These are phyloP conservation scores for Botrylloides violaceus DNA, from an alignment of 23 tunicate species.

Conservation along the genomic window DNA sequence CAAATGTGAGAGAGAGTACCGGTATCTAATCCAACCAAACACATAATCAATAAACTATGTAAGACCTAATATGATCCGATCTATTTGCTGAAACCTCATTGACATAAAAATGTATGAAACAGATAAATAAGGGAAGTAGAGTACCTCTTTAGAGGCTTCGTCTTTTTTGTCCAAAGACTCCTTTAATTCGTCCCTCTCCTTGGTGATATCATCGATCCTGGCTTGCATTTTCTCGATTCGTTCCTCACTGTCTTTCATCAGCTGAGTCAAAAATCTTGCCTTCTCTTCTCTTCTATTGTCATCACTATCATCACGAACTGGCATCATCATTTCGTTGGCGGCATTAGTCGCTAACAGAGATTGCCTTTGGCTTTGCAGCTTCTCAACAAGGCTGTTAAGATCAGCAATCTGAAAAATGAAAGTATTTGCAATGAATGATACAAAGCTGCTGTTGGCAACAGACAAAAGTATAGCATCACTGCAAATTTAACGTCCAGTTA, in stretches of 20 bases:
- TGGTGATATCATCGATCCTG: background rate
- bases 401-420: conserved; percentile 24
- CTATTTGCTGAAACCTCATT: no score
- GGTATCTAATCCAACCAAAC: no score
- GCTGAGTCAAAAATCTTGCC: background rate
- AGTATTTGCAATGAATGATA: no score
- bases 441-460: no score
- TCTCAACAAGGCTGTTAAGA: conserved; percentile 4
- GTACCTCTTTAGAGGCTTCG: background rate
- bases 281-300: background rate
- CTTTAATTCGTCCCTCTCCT: background rate
- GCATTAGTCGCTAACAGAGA: background rate
- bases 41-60: no score
- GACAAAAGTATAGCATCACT: no score
- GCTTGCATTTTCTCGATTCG: background rate
- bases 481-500: no score
- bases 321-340: background rate
- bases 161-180: background rate
- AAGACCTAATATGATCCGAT: no score
- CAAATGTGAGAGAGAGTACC: no score
- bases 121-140: no score
- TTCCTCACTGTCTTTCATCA: background rate
- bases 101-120: no score
- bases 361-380: background rate
- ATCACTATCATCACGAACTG: background rate